Evolutionary conservation across 1,140 invertebrate species (phyloP).

Genomic region (Lepidurus apus): DNA sequence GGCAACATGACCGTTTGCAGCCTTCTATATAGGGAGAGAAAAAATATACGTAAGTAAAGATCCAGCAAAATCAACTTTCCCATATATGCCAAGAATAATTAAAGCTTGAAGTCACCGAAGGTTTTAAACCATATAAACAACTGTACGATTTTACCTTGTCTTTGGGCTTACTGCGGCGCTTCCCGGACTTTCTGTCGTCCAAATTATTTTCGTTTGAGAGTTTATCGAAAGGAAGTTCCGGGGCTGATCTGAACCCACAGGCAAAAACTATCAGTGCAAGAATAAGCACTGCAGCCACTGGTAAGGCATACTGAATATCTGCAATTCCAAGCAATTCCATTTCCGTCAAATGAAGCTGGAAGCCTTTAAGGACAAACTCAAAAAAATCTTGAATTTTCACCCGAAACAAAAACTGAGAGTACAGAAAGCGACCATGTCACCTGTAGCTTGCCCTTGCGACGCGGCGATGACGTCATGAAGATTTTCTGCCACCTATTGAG

Average conservation of each 20-base stretch:
- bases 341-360: background rate
- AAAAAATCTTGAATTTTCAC: background rate
- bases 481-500: background rate
- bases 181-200: constrained; percentile 16
- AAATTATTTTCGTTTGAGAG: background rate
- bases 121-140: too few relatives aligned
- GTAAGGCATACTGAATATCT: constrained; percentile 18
- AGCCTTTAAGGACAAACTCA: background rate
- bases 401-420: background rate
- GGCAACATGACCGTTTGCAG: background rate
- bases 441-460: constrained; percentile 20
- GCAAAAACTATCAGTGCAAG: constrained; percentile 24
- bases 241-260: constrained; percentile 25
- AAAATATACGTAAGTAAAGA: background rate
- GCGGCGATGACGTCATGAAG: background rate
- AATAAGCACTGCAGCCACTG: constrained; percentile 28
- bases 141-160: background rate
- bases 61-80: too few relatives aligned
- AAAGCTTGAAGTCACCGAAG: too few relatives aligned
- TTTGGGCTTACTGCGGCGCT: constrained; percentile 22
- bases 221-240: constrained; percentile 28
- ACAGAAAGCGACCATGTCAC: constrained; percentile 1
- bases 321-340: background rate
- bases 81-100: too few relatives aligned
- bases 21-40: background rate